Base-by-base conservation (phyloP, 2,113 vertebrate genomes). In the Anarrhichthys ocellatus region DNA sequence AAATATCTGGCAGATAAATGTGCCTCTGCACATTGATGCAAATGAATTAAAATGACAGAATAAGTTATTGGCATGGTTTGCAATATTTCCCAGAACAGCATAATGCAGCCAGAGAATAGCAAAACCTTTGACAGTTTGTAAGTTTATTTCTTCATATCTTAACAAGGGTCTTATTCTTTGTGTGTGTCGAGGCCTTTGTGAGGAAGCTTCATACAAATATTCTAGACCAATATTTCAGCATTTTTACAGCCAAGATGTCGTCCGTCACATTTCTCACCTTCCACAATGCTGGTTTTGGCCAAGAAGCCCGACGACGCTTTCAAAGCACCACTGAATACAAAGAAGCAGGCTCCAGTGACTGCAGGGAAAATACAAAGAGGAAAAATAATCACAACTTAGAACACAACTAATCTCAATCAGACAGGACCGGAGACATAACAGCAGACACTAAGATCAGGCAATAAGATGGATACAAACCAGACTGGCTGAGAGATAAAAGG, bases 321-420 rank as follows among this genome's bases (percentile, higher is more conserved):
- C 93, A 99, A 93, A 90, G 98, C 97, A 7, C 98, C 98, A 48
- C 98, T 99, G 95, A 99, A 99, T 89, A 99, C 98, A 90, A 99
- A 99, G 94, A 99, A 99, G 91, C 97, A 98, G 92, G 98, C 97
- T 84, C 98, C 98, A 54, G 98, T 99, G 82, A 99, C 98, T 99
- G 92, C 65, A 94, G 93, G 4, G 24, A 24, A 24, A 15, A 27
- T 52, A 52, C 18, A 52, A 20, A 52, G 18, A 17, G 54, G 22
- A 59, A 29, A 32, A 2, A 90, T 36, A 91, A 65, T 8, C 70
- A 86, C 3, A 36, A 63, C 20, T n/a, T 46, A 40, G 64, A 11
- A 52, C 13, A 61, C 5, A 38, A 17, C 32, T 11, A 34, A 34
- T 18, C 0, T 27, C 27, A 27, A 70, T 78, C 58, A 64, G 14